phyloP scores from a whole-genome alignment of 1,140 invertebrate genomes.

The Rhagoletis zephyria region DNA sequence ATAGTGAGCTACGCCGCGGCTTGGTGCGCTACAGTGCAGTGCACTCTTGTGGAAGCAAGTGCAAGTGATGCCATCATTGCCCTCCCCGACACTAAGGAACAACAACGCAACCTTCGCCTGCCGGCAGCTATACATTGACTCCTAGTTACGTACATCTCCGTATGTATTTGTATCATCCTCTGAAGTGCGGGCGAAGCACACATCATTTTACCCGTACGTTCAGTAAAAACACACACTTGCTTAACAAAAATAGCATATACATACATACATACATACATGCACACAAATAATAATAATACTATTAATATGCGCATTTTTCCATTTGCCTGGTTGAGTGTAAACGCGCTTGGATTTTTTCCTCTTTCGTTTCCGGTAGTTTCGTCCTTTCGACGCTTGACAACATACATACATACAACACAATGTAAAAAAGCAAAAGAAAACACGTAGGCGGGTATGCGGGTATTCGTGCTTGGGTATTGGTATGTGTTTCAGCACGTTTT shows the following conservation, averaged over 20 bases:
- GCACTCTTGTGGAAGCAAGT: constrained; percentile 25
- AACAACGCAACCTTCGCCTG: too few relatives aligned
- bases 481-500: neutral
- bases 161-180: constrained; percentile 7
- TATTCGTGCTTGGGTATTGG: too few relatives aligned
- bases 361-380: constrained; percentile 36
- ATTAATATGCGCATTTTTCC: neutral
- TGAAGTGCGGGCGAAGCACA: neutral
- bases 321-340: neutral
- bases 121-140: neutral
- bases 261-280: neutral
- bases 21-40: neutral
- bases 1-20: neutral
- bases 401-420: neutral
- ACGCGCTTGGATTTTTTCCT: constrained; percentile 12
- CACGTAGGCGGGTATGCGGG: neutral
- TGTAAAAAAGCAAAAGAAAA: neutral
- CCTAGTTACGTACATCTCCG: neutral
- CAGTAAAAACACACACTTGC: neutral
- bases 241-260: neutral
- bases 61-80: too few relatives aligned
- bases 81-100: too few relatives aligned
- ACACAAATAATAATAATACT: neutral
- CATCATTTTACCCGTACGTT: neutral
- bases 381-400: constrained; percentile 11